Evolutionary conservation across 35 echinoderm and acorn worm genomes (phyloP).

Genomic region (Amphiura filiformis): DNA sequence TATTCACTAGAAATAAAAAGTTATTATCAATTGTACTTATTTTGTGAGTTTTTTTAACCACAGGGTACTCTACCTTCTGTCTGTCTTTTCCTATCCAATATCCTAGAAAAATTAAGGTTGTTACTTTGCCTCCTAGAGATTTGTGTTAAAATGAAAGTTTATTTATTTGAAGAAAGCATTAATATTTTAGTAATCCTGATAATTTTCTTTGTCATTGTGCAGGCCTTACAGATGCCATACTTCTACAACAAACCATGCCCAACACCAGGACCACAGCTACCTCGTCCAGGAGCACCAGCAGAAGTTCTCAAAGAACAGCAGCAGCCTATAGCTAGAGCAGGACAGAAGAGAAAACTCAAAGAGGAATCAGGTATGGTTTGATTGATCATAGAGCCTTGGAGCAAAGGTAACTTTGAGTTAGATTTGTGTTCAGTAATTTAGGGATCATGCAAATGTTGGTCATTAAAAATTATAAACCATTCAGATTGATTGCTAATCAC

Average conservation of each 20-base stretch:
- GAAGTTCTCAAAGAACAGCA: conserved; percentile 62
- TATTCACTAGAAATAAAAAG: too few relatives aligned
- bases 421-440: too few relatives aligned
- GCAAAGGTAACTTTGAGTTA: too few relatives aligned
- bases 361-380: conserved; percentile 60
- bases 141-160: neutral
- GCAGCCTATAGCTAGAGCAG: conserved; percentile 23
- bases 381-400: too few relatives aligned
- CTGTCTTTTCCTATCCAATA: neutral
- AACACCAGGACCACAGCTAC: conserved; percentile 57
- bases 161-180: neutral
- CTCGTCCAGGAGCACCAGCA: conserved; percentile 66
- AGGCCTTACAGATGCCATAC: conserved; percentile 93
- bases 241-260: conserved; percentile 89
- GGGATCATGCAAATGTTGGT: too few relatives aligned
- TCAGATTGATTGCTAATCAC: too few relatives aligned
- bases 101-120: neutral
- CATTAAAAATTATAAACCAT: too few relatives aligned
- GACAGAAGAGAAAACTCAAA: conserved; percentile 61
- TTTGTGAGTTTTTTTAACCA: too few relatives aligned
- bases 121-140: neutral
- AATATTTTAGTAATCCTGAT: neutral
- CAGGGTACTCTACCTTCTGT: neutral
- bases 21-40: too few relatives aligned
- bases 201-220: neutral